Percentiles rank a stretch among this genome's conserved stretches.
phyloP scores from a whole-genome alignment of 2,888 invertebrate genomes.

The Lypha dubia region DNA sequence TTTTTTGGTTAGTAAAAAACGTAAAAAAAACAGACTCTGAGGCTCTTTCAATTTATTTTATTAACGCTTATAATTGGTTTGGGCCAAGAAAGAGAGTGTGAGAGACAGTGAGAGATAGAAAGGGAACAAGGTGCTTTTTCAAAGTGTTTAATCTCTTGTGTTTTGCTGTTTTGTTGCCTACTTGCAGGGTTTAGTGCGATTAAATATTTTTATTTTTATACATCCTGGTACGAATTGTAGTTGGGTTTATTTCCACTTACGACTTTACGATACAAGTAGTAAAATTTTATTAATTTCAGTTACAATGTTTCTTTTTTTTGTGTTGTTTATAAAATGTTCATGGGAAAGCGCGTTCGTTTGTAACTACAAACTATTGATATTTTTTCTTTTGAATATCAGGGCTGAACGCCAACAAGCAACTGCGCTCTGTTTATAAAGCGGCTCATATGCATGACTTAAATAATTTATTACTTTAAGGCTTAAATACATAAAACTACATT shows the following conservation, averaged over 20 bases:
- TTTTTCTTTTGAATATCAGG: conserved; percentile 28
- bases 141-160: neutral
- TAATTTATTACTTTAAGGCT: too few relatives aligned
- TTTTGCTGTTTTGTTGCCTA: conserved; percentile 14
- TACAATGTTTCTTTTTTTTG: neutral
- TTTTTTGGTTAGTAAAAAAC: too few relatives aligned
- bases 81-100: neutral
- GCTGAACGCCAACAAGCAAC: conserved; percentile 17
- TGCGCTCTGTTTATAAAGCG: neutral
- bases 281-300: neutral
- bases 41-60: neutral
- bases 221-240: neutral
- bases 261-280: neutral
- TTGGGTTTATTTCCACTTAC: neutral
- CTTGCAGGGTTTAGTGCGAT: conserved; percentile 11
- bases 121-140: too few relatives aligned
- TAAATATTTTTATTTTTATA: neutral
- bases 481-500: too few relatives aligned
- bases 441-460: neutral
- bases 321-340: neutral
- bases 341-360: neutral
- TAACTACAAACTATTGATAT: conserved; percentile 38
- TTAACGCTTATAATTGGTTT: neutral
- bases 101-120: too few relatives aligned
- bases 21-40: neutral